phyloP scores from a whole-genome alignment of 1,140 invertebrate species.

The Ditylenchus dipsaci region DNA sequence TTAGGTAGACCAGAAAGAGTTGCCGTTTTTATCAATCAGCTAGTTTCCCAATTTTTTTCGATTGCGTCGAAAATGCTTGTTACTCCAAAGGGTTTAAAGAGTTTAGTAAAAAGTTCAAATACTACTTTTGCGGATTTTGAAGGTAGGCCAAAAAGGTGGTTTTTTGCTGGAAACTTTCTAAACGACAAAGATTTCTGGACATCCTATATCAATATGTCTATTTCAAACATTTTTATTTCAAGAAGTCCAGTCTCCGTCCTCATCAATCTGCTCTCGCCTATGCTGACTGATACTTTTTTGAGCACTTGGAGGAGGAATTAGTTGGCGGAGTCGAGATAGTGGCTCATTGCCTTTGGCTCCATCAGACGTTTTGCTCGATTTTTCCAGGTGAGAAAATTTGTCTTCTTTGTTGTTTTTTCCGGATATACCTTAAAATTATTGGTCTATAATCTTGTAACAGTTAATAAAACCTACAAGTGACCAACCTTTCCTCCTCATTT shows the following conservation, averaged over 20 bases:
- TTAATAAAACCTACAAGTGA: slow-evolving; percentile 7
- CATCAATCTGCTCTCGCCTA: neutral
- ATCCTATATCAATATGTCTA: no score
- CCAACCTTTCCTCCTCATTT: slow-evolving; percentile 29
- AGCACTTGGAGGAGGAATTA: neutral
- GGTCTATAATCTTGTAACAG: neutral
- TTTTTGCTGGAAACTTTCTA: no score
- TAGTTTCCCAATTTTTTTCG: no score
- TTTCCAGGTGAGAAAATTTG: neutral
- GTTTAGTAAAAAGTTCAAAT: no score
- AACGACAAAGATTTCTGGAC: no score
- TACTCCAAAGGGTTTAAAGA: no score
- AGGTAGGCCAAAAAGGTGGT: no score
- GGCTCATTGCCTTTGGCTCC: neutral
- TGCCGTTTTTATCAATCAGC: no score
- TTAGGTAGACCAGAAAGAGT: no score
- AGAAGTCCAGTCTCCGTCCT: neutral
- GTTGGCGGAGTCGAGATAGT: neutral
- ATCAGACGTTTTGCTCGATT: neutral
- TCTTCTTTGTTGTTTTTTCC: neutral
- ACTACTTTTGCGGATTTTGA: no score
- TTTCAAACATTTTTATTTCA: neutral
- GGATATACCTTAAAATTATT: neutral
- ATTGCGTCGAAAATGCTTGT: no score
- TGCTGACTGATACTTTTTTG: neutral